Conservation (phyloP, 92 coral and sea anemone genomes). For the Parazoanthus swiftii region DNA sequence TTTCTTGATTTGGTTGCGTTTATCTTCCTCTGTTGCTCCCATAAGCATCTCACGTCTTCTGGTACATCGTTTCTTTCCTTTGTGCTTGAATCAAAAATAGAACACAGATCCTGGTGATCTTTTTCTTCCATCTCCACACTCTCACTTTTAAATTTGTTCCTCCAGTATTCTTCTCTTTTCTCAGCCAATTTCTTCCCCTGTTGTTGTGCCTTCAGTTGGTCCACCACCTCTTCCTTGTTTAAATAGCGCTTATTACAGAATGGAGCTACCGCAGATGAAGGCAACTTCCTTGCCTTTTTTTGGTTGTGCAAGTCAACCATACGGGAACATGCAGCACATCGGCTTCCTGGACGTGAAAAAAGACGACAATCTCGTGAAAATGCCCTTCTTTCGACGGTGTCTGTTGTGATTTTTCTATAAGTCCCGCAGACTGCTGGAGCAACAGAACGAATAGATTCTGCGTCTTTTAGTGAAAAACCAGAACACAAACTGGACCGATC, state of each 20-base stretch:
- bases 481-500: too few species aligned
- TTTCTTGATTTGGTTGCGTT: not conserved
- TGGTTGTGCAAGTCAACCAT: too few species aligned
- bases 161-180: conserved; percentile 41
- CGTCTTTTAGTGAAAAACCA: too few species aligned
- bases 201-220: not conserved
- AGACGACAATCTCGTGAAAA: too few species aligned
- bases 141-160: conserved; percentile 12
- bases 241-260: conserved; percentile 22
- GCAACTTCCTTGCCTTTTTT: not conserved
- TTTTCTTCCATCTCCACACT: conserved; percentile 13
- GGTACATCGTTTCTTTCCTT: conserved; percentile 2
- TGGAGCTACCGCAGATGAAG: too few species aligned
- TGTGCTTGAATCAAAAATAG: too few species aligned
- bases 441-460: too few species aligned
- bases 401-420: too few species aligned
- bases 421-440: too few species aligned
- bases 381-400: too few species aligned
- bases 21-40: conserved; percentile 40
- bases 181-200: conserved; percentile 17
- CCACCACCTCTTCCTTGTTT: conserved; percentile 3
- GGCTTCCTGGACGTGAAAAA: too few species aligned
- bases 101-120: not conserved
- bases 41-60: conserved; percentile 32
- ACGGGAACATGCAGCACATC: not conserved